Conservation (phyloP, 2,888 invertebrate species). For the Sipha maydis region DNA sequence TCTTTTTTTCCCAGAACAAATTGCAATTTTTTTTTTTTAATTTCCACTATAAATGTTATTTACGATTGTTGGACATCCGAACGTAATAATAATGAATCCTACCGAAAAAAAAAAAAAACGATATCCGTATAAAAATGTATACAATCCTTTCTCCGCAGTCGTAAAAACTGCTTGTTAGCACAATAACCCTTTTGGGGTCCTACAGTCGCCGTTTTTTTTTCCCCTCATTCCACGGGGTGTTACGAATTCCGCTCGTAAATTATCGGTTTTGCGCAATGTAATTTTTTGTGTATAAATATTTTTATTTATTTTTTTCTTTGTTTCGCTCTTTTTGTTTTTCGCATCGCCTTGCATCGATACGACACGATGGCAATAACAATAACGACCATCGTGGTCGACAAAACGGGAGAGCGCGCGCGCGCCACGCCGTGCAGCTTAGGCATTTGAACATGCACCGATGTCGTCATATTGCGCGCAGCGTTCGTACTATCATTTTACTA, state of each 20-base stretch:
- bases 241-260: conserved; percentile 51
- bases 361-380: background rate
- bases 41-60: conserved; percentile 11
- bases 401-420: background rate
- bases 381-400: background rate
- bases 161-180: conserved; percentile 61
- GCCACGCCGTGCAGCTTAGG: conserved; percentile 40
- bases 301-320: too few species aligned
- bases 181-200: conserved; percentile 56
- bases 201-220: conserved; percentile 19
- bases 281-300: background rate
- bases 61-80: conserved; percentile 51
- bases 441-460: conserved; percentile 58
- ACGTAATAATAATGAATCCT: conserved; percentile 37
- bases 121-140: conserved; percentile 47
- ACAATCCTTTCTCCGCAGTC: conserved; percentile 57
- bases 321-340: background rate
- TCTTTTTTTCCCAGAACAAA: conserved; percentile 18
- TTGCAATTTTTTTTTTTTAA: conserved; percentile 35
- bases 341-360: conserved; percentile 39
- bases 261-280: conserved; percentile 58
- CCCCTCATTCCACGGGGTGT: conserved; percentile 19
- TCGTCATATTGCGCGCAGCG: conserved; percentile 51
- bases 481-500: conserved; percentile 21
- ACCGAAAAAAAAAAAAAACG: conserved; percentile 33